phyloP scores from a whole-genome alignment of 2,888 invertebrate species.

The Aleiodes alternator region DNA sequence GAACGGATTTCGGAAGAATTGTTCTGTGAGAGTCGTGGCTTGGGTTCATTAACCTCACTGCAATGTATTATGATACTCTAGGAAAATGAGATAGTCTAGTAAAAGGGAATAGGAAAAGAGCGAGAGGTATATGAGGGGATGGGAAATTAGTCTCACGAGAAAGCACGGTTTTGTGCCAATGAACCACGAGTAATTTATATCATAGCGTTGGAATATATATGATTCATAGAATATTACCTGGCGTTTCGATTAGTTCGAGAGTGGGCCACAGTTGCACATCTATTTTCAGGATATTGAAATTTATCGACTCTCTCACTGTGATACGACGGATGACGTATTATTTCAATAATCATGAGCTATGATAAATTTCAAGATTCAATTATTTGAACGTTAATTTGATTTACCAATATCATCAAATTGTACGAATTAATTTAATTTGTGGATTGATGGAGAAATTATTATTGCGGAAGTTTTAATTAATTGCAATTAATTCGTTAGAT shows the following conservation, averaged over 20 bases:
- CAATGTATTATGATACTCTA: conserved; percentile 40
- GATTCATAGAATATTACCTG: conserved; percentile 33
- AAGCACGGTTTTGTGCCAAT: conserved; percentile 19
- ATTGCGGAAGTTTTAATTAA: no score
- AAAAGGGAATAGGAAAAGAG: neutral
- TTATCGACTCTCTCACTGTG: conserved; percentile 27
- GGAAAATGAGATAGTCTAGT: conserved; percentile 24
- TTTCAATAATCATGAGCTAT: conserved; percentile 18
- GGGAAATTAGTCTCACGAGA: conserved; percentile 36
- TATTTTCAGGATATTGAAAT: conserved; percentile 41
- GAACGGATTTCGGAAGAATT: conserved; percentile 53
- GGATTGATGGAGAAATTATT: neutral
- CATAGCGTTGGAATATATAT: conserved; percentile 8
- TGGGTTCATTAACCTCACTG: conserved; percentile 53
- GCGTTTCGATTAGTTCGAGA: conserved; percentile 40
- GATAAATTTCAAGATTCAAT: conserved; percentile 3
- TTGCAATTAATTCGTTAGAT: no score
- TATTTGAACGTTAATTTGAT: neutral
- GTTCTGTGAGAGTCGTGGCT: conserved; percentile 44
- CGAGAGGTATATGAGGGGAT: neutral
- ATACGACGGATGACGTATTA: conserved; percentile 26
- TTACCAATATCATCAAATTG: no score
- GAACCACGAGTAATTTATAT: conserved; percentile 39
- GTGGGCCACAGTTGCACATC: conserved; percentile 33
- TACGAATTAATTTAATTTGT: neutral